Percentiles rank a stretch among this genome's conserved stretches.
Evolutionary conservation across 2,888 invertebrate genomes (phyloP).

Genomic region (Heteromyza rotundicornis): DNA sequence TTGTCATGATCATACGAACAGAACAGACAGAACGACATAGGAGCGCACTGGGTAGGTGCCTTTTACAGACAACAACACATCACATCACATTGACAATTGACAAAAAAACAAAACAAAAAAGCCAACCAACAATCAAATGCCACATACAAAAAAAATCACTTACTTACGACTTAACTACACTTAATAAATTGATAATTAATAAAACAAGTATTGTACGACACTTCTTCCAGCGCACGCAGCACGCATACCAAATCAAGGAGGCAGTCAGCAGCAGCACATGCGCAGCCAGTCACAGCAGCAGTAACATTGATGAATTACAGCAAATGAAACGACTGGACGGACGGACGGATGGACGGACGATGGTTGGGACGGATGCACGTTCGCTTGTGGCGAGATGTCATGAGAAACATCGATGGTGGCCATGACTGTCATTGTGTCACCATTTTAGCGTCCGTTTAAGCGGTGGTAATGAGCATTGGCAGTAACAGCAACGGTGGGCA

Average conservation of each 20-base stretch:
- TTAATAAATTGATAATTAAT: constrained; percentile 56
- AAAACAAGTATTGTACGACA: constrained; percentile 54
- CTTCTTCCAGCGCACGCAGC: constrained; percentile 42
- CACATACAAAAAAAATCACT: constrained; percentile 18
- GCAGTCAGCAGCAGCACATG: constrained; percentile 9
- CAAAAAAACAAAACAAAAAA: too few relatives aligned
- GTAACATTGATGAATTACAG: background rate
- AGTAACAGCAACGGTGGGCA: constrained; percentile 22
- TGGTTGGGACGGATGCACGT: too few relatives aligned
- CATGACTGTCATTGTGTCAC: constrained; percentile 39
- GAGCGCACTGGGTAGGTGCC: background rate
- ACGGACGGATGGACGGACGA: too few relatives aligned
- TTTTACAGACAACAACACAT: constrained; percentile 4
- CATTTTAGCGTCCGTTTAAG: constrained; percentile 29
- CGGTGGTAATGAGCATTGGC: constrained; percentile 38
- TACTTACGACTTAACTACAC: constrained; percentile 24
- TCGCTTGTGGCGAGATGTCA: constrained; percentile 22
- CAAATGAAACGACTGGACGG: background rate
- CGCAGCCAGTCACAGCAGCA: background rate
- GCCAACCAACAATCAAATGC: background rate
- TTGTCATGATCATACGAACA: background rate
- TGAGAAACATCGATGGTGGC: constrained; percentile 40
- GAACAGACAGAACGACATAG: background rate
- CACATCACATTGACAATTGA: constrained; percentile 26
- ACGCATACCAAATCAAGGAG: constrained; percentile 43